Evolutionary conservation across 1,140 invertebrate genomes (phyloP), one percentile per base, ranked within the genome.

Genomic region (Dinothrombium tinctorium): DNA sequence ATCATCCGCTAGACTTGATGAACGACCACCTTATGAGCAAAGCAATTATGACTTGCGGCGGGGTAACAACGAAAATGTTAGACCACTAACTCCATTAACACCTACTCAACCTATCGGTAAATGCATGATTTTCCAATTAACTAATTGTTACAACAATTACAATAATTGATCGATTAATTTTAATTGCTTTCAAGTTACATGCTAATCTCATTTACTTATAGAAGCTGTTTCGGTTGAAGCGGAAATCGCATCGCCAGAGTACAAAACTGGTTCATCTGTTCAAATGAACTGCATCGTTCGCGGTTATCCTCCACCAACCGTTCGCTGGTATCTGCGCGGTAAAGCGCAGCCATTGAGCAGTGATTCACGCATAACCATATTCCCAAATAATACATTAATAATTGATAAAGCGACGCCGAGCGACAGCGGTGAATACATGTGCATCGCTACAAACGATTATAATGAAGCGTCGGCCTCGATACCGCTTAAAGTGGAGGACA

Each of bases 381-480:
- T 50, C 21, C 42, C 57, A 54, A 65, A 69, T 21, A 62, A 74
- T 50, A 69, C 69, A 3, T 56, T 86, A 43, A 61, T 67, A 1
- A 70, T 87, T 38, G 54, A 55, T 8, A 59, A 68, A 41, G 66
- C 72, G 4, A 68, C 61, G 14, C 52, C 59, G 15, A 64, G 62
- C 19, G 80, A 86, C 54, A 68, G 72, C 14, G 81, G 79, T 15
- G 59, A 58, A 37, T 89, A 89, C 54, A 66, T 65, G 29, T 86
- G 81, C 54, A 69, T 73, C 49, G 82, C 77, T 3, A 53, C 58
- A 25, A 84, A 86, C 57, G 56, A 64, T 0, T 73, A 70, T 54
- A 71, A 65, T 20, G 66, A 62, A 21, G 61, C 67, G 38, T 63
- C 61, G 19, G 68, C 68, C 50, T 64, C 65, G 24, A 59, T 74